Evolutionary conservation across 1,140 invertebrate species (phyloP).

Genomic region (Elysia chlorotica): DNA sequence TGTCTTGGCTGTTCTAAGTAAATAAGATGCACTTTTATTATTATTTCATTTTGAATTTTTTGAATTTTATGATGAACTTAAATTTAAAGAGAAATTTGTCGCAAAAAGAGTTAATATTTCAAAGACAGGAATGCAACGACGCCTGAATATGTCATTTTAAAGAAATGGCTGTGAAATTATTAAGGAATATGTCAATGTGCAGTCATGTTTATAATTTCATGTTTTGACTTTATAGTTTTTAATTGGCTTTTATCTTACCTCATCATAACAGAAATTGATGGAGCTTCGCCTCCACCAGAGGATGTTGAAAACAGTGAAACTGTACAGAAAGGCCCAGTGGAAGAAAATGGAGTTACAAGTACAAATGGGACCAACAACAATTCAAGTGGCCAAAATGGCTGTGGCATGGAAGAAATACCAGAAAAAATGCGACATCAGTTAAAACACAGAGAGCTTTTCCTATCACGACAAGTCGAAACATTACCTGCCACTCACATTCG

Average conservation of each 20-base stretch:
- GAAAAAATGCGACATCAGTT: conserved; percentile 80
- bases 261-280: background rate
- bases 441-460: conserved; percentile 96
- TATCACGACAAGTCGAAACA: conserved; percentile 97
- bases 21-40: too few relatives aligned
- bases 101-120: background rate
- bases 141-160: too few relatives aligned
- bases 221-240: too few relatives aligned
- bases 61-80: background rate
- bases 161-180: too few relatives aligned
- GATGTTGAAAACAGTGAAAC: background rate
- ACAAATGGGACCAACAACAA: conserved; percentile 4
- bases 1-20: too few relatives aligned
- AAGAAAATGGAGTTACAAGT: conserved; percentile 6
- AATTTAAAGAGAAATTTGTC: background rate
- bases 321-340: conserved; percentile 1
- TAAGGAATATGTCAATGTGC: too few relatives aligned
- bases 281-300: background rate
- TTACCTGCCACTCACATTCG: conserved; percentile 97
- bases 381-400: conserved; percentile 16
- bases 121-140: too few relatives aligned
- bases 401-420: conserved; percentile 64
- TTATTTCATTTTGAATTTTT: too few relatives aligned
- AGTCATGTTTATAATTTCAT: too few relatives aligned
- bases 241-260: too few relatives aligned